A percentile compares a stretch with the other conserved stretches of the same genome.
phyloP scores from a whole-genome alignment of 2,888 invertebrate species.

The Ectobius pallidus region DNA sequence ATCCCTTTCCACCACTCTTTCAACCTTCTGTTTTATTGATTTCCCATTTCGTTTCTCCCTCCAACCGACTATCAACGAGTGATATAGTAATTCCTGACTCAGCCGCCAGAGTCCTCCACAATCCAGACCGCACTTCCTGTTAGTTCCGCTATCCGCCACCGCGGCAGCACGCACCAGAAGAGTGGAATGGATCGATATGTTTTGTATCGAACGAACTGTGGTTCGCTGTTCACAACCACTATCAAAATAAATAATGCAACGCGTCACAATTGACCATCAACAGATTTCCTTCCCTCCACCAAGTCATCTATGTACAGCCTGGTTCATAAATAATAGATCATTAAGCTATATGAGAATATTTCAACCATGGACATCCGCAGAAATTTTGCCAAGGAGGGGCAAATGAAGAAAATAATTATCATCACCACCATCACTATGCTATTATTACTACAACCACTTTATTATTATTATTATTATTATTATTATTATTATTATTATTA shows the following conservation, averaged over 20 bases:
- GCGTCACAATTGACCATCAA: neutral
- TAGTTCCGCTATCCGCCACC: slow-evolving; percentile 6
- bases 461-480: too few species aligned
- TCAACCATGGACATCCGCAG: too few species aligned
- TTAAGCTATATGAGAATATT: neutral
- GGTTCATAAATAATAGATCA: neutral
- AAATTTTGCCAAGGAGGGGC: too few species aligned
- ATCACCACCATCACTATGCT: too few species aligned
- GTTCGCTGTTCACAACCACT: too few species aligned
- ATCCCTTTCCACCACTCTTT: slow-evolving; percentile 6
- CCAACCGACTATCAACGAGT: neutral
- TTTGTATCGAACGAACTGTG: slow-evolving; percentile 9
- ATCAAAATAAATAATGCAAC: neutral
- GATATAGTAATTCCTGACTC: neutral
- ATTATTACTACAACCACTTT: too few species aligned
- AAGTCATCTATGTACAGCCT: neutral
- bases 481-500: too few species aligned
- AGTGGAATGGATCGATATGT: neutral
- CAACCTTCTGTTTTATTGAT: slow-evolving; percentile 32
- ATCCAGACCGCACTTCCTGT: neutral
- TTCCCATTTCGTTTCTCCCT: slow-evolving; percentile 34
- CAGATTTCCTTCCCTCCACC: neutral
- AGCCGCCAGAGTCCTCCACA: slow-evolving; percentile 14
- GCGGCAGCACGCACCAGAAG: slow-evolving; percentile 7
- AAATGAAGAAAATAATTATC: too few species aligned